Evolutionary conservation across 2,797 vertebrate species (phyloP).

Genomic region (Psittacula derbiana): DNA sequence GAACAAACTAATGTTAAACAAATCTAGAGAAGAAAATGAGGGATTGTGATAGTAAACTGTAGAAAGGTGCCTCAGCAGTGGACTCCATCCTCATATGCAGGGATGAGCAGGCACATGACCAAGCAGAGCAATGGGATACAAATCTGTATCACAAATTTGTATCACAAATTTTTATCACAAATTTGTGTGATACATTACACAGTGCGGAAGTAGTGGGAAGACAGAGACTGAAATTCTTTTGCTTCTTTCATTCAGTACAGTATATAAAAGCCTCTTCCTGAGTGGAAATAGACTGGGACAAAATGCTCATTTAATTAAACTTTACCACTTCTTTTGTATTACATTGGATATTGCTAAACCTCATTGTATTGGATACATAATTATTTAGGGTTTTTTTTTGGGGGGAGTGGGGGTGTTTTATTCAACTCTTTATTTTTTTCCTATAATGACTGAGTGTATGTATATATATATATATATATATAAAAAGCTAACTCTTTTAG

Average conservation of each 20-base stretch:
- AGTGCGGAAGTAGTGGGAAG: neutral
- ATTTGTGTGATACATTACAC: neutral
- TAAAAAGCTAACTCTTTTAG: neutral
- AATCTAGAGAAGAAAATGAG: neutral
- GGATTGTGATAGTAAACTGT: neutral
- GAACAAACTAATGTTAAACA: neutral
- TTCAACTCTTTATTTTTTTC: neutral
- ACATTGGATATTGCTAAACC: neutral
- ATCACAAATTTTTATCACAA: neutral
- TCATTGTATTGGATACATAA: neutral
- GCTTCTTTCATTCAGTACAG: neutral
- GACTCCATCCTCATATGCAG: neutral
- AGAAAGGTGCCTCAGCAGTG: neutral
- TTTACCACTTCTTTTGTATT: neutral
- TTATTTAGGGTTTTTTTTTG: neutral
- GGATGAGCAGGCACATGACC: neutral
- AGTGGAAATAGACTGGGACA: neutral
- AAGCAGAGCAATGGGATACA: accelerated
- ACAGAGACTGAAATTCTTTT: neutral
- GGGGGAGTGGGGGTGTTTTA: neutral
- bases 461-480: neutral
- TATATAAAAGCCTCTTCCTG: neutral
- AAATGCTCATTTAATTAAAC: neutral
- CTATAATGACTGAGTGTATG: neutral
- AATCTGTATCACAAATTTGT: neutral